phyloP scores from a whole-genome alignment of 2,888 invertebrate genomes.

The Heliothis peltigera region DNA sequence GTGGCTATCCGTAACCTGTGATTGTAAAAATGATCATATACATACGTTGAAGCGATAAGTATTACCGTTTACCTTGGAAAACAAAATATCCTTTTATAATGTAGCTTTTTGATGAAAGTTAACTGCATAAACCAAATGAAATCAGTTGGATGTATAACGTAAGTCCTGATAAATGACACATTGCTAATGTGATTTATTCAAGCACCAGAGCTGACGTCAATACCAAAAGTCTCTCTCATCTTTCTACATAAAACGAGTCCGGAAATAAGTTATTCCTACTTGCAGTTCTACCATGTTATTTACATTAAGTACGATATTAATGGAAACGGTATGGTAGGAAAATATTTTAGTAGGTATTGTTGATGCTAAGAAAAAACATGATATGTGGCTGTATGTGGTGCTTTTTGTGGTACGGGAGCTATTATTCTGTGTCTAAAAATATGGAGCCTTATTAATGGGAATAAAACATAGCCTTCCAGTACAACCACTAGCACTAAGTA shows the following conservation, averaged over 20 bases:
- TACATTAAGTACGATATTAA: too few species aligned
- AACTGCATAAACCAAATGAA: not conserved
- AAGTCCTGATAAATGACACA: not conserved
- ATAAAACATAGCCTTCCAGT: not conserved
- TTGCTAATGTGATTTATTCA: constrained; percentile 19
- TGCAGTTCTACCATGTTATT: not conserved
- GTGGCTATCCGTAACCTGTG: too few species aligned
- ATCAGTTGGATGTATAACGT: not conserved
- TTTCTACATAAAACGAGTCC: constrained; percentile 8
- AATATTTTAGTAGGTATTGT: too few species aligned
- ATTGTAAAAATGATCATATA: too few species aligned
- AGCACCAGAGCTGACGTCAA: constrained; percentile 11
- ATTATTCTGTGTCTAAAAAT: not conserved
- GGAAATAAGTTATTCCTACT: not conserved
- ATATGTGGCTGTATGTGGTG: not conserved
- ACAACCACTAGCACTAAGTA: not conserved
- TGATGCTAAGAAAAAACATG: not conserved
- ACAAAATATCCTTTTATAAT: too few species aligned
- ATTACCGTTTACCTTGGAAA: too few species aligned
- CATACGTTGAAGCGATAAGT: too few species aligned
- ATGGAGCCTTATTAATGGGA: not conserved
- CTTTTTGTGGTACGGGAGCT: not conserved
- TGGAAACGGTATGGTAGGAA: too few species aligned
- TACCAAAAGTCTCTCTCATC: not conserved
- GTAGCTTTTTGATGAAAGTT: too few species aligned